Base-by-base conservation (phyloP, 2,888 invertebrate genomes). In the Drosophila merina region DNA sequence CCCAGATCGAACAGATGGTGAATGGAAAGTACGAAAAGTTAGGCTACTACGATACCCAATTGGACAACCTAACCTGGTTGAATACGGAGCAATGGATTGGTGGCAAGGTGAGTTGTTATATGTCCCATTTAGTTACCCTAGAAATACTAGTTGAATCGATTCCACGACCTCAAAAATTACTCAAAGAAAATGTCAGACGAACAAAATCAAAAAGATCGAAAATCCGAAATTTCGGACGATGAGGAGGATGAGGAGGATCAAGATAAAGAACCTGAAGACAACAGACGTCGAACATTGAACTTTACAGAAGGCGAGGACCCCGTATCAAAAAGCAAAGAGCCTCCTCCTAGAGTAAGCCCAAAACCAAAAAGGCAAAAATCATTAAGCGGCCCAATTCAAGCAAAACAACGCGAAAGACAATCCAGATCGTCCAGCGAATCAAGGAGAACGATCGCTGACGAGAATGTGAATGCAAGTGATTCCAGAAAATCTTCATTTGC, bases 1-100 rank as follows among this genome's bases (percentile, higher is more conserved):
- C 99, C 28, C 98, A 99, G 93, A 98, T 99, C 79, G 99, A 99
- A 91, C 99, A 99, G 92, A 95, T 98, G 93, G 95, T 96, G 72
- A 96, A 98, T 92, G 98, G 99, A 75, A 97, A 96, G 90, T 99
- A 99, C 92, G 95, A 96, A 57, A 96, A 97, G 88, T 93, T 99
- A 57, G 99, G 99, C 12, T 98, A 97, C 92, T 99, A 98, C 91
- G 99, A 99, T 91, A 97, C 97, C 7, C 97, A 97, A 89, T 96
- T 96, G 50, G 98, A 99, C 92, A 98, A 98, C 92, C 94, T 99
- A 47, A 97, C 98, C 6, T 99, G 99, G 98, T 93, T 96, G 71
- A 96, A 96, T 88, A 94, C 94, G 88, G 98, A 98, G 91, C 94
- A 95, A 88, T 99, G 98, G 98, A 95, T 95, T 89, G 97, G 97